These are phyloP conservation scores for Zoanthus solanderi DNA, from an alignment of 92 coral and sea anemone genomes.

Conservation along the genomic window DNA sequence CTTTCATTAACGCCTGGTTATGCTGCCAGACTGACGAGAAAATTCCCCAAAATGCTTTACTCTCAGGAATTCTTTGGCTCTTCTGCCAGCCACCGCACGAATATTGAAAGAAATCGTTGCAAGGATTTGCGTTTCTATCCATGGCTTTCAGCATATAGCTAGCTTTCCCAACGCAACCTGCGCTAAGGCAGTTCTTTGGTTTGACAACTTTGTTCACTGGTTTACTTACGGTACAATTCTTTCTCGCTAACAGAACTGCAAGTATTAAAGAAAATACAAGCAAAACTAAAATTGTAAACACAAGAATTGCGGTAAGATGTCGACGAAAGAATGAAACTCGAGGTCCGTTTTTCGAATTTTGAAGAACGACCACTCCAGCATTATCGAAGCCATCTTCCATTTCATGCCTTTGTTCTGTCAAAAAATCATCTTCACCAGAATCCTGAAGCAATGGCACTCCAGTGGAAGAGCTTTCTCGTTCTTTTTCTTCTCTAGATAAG, in stretches of 20 bases:
- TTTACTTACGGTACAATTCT: neutral
- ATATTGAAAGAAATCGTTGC: slow-evolving; percentile 82
- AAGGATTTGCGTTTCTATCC: slow-evolving; percentile 68
- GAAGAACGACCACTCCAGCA: slow-evolving; percentile 55
- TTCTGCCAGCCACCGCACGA: slow-evolving; percentile 92
- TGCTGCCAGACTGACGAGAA: slow-evolving; percentile 73
- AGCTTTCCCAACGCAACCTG: slow-evolving; percentile 77
- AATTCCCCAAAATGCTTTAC: slow-evolving; percentile 83
- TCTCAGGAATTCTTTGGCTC: slow-evolving; percentile 76
- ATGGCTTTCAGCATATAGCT: slow-evolving; percentile 75
- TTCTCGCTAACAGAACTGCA: slow-evolving; percentile 26
- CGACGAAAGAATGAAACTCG: slow-evolving; percentile 38
- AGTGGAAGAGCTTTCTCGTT: slow-evolving; percentile 51
- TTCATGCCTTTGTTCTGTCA: slow-evolving; percentile 30
- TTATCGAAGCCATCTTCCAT: slow-evolving; percentile 58
- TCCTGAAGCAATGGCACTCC: slow-evolving; percentile 72
- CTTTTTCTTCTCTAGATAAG: slow-evolving; percentile 36
- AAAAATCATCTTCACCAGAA: slow-evolving; percentile 60
- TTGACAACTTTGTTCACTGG: neutral
- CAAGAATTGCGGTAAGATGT: slow-evolving; percentile 45
- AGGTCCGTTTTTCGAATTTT: slow-evolving; percentile 42
- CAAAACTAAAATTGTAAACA: slow-evolving; percentile 52
- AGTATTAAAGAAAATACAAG: slow-evolving; percentile 60
- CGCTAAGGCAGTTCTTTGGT: slow-evolving; percentile 57
- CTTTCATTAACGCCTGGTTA: slow-evolving; percentile 64